Conservation (phyloP, 2,113 vertebrate genomes). For the Aldabrachelys gigantea region DNA sequence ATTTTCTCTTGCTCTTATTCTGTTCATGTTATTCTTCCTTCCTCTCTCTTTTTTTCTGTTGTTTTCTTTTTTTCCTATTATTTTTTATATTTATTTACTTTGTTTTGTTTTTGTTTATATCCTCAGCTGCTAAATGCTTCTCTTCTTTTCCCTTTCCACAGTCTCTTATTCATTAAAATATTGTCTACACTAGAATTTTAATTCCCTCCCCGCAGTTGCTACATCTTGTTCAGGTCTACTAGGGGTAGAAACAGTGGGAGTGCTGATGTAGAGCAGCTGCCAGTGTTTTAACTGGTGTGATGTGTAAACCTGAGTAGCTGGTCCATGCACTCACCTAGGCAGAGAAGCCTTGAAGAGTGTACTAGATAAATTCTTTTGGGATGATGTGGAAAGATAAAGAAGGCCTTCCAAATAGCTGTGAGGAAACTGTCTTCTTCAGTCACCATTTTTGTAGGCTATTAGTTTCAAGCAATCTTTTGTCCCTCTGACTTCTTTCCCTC, state of each 20-base stretch:
- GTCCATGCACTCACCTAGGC: constrained; percentile 50
- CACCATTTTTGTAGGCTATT: neutral
- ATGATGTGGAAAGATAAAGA: constrained; percentile 22
- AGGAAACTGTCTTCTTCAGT: neutral
- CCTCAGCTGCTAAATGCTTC: neutral
- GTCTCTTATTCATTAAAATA: constrained; percentile 58
- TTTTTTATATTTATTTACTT: neutral
- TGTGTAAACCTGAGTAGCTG: constrained; percentile 68
- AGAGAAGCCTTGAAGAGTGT: constrained; percentile 4
- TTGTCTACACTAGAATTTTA: neutral
- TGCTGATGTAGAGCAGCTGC: constrained; percentile 37
- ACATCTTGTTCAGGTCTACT: constrained; percentile 42
- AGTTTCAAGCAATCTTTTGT: neutral
- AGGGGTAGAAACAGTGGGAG: constrained; percentile 44
- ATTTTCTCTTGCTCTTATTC: neutral
- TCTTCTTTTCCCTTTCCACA: constrained; percentile 29
- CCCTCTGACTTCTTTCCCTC: neutral
- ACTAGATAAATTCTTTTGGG: constrained; percentile 23
- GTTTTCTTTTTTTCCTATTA: neutral
- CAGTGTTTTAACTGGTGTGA: constrained; percentile 63
- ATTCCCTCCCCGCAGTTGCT: constrained; percentile 49
- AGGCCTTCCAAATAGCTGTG: neutral
- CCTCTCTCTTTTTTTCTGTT: neutral
- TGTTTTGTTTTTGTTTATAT: constrained; percentile 20
- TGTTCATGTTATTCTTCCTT: neutral